Conservation (phyloP, 1,140 invertebrate species). For the Pogonognathellus flavescens region DNA sequence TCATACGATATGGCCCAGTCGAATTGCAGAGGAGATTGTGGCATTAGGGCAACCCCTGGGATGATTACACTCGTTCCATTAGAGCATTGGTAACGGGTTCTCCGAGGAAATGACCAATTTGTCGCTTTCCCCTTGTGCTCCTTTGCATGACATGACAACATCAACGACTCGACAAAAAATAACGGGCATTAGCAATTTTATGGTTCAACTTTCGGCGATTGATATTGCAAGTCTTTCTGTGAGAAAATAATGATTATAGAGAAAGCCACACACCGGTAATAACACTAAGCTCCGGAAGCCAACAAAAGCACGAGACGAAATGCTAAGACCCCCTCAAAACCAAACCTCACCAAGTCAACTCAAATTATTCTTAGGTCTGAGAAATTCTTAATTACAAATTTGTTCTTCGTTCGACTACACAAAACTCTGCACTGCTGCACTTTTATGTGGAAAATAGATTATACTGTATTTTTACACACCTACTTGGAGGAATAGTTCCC, state of each 20-base stretch:
- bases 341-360: too few relatives aligned
- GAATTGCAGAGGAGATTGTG: constrained; percentile 43
- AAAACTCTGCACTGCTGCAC: too few relatives aligned
- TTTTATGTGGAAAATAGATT: too few relatives aligned
- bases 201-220: constrained; percentile 55
- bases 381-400: too few relatives aligned
- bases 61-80: constrained; percentile 60
- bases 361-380: too few relatives aligned
- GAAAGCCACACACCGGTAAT: constrained; percentile 47
- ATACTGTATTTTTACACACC: too few relatives aligned
- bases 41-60: constrained; percentile 55
- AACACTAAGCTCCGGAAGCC: constrained; percentile 1
- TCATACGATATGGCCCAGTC: constrained; percentile 29
- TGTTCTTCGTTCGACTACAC: too few relatives aligned
- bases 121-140: constrained; percentile 50
- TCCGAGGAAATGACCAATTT: constrained; percentile 62
- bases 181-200: constrained; percentile 59
- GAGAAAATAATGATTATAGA: not conserved
- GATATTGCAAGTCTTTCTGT: constrained; percentile 35
- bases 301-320: not conserved
- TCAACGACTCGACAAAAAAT: constrained; percentile 51
- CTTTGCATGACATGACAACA: constrained; percentile 63
- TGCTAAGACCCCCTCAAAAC: too few relatives aligned
- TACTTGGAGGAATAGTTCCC: too few relatives aligned
- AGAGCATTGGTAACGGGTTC: constrained; percentile 52